Conservation (phyloP, 1,140 invertebrate species). For the Euura saliciscinereae region DNA sequence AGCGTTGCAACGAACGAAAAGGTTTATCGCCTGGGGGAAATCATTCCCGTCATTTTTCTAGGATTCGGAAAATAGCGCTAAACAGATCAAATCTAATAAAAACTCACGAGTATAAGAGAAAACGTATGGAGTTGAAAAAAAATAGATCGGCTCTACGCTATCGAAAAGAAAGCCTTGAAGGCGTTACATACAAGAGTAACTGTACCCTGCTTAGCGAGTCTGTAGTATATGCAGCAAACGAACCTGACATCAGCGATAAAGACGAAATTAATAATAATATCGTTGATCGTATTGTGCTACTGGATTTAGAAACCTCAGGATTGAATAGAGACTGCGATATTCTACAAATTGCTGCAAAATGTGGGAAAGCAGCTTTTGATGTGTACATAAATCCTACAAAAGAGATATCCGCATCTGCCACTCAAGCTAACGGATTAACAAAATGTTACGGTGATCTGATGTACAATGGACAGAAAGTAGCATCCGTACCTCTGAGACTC, state of each 20-base stretch:
- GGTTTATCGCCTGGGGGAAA: constrained; percentile 13
- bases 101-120: constrained; percentile 19
- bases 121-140: constrained; percentile 21
- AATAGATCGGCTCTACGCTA: constrained; percentile 21
- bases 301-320: constrained; percentile 10
- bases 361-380: background rate
- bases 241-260: too few relatives aligned
- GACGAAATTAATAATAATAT: too few relatives aligned
- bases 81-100: background rate
- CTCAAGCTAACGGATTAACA: constrained; percentile 15
- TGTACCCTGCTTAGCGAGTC: constrained; percentile 18
- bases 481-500: constrained; percentile 10
- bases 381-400: constrained; percentile 18
- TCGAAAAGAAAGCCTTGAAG: constrained; percentile 20
- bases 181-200: constrained; percentile 25
- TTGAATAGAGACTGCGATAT: constrained; percentile 12
- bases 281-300: too few relatives aligned
- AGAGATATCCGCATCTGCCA: constrained; percentile 17
- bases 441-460: constrained; percentile 18
- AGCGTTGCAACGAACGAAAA: constrained; percentile 14
- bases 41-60: constrained; percentile 1
- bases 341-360: background rate
- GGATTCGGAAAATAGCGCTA: too few relatives aligned
- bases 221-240: constrained; percentile 8
- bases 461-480: constrained; percentile 13